phyloP scores from a whole-genome alignment of 1,140 invertebrate genomes.

The Aphis gossypii region DNA sequence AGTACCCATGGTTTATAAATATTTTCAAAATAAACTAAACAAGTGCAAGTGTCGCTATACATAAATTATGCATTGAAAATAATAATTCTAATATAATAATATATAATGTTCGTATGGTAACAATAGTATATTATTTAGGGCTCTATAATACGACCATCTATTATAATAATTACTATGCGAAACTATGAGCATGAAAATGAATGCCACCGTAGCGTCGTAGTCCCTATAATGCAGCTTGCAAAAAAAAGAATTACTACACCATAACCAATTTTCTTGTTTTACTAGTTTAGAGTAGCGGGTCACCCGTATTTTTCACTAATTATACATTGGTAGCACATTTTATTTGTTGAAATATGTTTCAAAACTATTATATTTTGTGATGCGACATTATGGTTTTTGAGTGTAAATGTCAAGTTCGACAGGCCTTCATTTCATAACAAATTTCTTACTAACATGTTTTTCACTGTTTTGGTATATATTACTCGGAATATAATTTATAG shows the following conservation, averaged over 20 bases:
- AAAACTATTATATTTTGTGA: background rate
- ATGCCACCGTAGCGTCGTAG: background rate
- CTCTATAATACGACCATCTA: background rate
- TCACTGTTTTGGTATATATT: background rate
- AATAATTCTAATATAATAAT: too few species aligned
- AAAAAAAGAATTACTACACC: constrained; percentile 14
- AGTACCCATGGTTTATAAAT: background rate
- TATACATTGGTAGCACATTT: background rate
- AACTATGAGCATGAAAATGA: background rate
- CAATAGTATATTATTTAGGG: background rate
- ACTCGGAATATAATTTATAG: background rate
- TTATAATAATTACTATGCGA: background rate
- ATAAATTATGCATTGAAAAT: background rate
- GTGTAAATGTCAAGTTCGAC: background rate
- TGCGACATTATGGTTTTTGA: background rate
- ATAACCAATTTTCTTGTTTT: constrained; percentile 29
- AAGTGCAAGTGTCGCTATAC: background rate
- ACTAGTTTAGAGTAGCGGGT: background rate
- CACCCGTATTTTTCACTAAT: constrained; percentile 9
- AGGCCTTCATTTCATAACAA: background rate
- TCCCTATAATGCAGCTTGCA: background rate
- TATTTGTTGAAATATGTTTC: background rate
- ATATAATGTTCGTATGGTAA: background rate
- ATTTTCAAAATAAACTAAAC: constrained; percentile 9
- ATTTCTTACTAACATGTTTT: background rate